Evolutionary conservation across 2,797 vertebrate genomes (phyloP).

Genomic region (Gallinago nigripennis): DNA sequence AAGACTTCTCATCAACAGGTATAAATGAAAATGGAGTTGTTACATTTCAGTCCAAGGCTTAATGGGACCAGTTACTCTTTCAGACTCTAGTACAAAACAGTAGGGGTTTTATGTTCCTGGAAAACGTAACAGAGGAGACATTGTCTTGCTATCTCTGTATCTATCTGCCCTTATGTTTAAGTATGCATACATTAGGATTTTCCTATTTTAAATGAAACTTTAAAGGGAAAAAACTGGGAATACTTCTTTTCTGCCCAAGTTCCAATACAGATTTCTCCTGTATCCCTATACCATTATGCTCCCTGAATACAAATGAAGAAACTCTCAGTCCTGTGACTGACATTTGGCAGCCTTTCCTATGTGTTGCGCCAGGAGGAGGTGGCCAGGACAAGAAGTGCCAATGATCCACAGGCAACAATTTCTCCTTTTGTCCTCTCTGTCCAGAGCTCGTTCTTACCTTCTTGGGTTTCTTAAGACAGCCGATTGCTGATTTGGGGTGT

Average conservation of each 20-base stretch:
- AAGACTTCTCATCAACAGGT: neutral
- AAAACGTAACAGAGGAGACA: neutral
- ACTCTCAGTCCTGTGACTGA: neutral
- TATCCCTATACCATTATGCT: rapidly evolving
- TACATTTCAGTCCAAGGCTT: neutral
- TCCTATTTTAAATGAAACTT: neutral
- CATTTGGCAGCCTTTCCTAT: neutral
- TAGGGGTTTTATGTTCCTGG: neutral
- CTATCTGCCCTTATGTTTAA: neutral
- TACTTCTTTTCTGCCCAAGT: neutral
- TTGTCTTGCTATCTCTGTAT: neutral
- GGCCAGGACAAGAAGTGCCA: neutral
- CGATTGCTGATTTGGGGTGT: no score
- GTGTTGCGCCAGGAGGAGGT: neutral
- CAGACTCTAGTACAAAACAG: neutral
- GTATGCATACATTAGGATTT: neutral
- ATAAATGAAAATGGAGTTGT: neutral
- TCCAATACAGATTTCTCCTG: neutral
- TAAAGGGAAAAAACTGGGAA: neutral
- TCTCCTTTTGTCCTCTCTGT: neutral
- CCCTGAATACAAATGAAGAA: neutral
- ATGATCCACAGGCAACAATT: rapidly evolving
- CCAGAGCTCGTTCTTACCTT: rapidly evolving
- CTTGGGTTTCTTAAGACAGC: neutral
- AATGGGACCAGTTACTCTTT: neutral